phyloP scores from a whole-genome alignment of 2,797 vertebrate species.

The Enteromius unitaeniatus region DNA sequence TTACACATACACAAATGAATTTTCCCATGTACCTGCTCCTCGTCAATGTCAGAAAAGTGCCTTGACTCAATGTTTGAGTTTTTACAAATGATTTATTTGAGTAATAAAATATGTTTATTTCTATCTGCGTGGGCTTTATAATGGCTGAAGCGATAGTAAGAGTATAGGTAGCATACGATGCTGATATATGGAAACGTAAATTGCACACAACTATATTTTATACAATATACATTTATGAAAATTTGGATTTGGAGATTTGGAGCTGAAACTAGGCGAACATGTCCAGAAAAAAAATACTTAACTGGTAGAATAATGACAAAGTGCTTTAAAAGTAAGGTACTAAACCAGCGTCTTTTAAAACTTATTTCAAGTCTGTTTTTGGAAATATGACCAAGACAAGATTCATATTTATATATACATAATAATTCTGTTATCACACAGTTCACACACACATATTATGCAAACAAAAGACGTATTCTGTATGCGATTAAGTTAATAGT shows the following conservation, averaged over 20 bases:
- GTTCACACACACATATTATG: no score
- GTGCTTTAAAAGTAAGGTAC: not conserved
- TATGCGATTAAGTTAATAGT: no score
- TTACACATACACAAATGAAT: not conserved
- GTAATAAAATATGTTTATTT: not conserved
- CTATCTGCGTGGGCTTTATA: not conserved
- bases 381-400: not conserved
- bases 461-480: no score
- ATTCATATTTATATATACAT: not conserved
- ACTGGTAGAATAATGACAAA: not conserved
- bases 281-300: not conserved
- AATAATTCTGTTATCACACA: no score
- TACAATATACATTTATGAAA: not conserved
- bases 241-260: not conserved
- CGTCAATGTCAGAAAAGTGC: not conserved
- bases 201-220: not conserved
- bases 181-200: not conserved
- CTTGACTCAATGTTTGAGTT: not conserved
- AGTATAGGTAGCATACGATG: not conserved
- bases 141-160: not conserved
- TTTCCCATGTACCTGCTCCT: not conserved
- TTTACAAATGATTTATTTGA: not conserved
- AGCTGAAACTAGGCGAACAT: not conserved
- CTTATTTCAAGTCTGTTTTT: not conserved
- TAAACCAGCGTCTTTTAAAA: not conserved